Evolutionary conservation across 2,113 vertebrate species (phyloP).

Genomic region (Ciconia boyciana): DNA sequence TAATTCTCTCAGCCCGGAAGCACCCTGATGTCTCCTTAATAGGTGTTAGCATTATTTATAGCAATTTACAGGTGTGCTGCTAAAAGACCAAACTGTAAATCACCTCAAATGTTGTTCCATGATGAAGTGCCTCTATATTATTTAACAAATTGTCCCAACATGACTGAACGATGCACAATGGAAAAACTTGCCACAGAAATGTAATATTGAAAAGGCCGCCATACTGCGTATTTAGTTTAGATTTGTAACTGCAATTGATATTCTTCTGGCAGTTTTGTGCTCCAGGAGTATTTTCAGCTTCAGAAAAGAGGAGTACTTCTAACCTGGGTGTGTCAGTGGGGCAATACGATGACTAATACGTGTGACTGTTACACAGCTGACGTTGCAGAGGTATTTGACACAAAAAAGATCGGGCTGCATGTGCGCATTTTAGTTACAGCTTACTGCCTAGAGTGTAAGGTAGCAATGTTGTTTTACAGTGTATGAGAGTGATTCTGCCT

Average conservation of each 20-base stretch:
- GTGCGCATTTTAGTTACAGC: neutral
- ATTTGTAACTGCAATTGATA: neutral
- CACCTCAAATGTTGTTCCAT: neutral
- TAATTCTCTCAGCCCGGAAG: neutral
- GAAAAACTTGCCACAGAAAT: neutral
- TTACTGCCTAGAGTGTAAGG: neutral
- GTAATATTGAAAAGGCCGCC: neutral
- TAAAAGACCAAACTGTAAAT: neutral
- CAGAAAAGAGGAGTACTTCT: neutral
- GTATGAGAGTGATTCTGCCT: neutral
- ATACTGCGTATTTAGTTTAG: neutral
- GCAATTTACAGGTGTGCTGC: slow-evolving; percentile 20
- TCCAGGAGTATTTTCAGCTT: neutral
- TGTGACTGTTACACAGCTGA: neutral
- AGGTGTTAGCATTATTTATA: slow-evolving; percentile 17
- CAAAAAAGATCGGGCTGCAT: neutral
- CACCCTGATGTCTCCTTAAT: slow-evolving; percentile 7
- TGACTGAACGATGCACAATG: neutral
- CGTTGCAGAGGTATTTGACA: neutral
- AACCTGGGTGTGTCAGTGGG: neutral
- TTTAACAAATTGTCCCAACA: slow-evolving; percentile 27
- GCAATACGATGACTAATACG: neutral
- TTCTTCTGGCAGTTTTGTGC: neutral
- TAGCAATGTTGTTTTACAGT: neutral
- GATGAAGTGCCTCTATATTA: slow-evolving; percentile 6